Percentiles rank a stretch among this genome's conserved stretches.
Evolutionary conservation across 2,797 vertebrate genomes (phyloP).

Genomic region (Anguilla marmorata): DNA sequence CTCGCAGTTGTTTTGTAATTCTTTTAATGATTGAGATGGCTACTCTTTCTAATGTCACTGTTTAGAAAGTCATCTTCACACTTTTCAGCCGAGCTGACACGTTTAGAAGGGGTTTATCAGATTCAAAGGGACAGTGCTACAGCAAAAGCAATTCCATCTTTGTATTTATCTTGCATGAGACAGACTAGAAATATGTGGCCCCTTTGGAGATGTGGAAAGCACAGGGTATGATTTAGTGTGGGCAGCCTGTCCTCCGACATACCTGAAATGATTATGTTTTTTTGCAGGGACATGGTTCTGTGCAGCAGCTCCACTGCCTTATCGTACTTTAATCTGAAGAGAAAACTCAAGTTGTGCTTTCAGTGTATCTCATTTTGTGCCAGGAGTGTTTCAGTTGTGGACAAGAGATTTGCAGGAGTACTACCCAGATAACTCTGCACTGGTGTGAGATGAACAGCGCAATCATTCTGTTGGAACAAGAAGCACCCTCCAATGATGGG

Average conservation of each 20-base stretch:
- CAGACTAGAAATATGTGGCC: conserved; percentile 8
- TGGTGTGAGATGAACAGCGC: conserved; percentile 38
- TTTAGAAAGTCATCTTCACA: conserved; percentile 44
- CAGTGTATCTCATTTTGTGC: conserved; percentile 16
- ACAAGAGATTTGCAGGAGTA: conserved; percentile 45
- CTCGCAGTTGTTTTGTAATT: conserved; percentile 53
- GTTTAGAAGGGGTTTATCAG: conserved; percentile 14
- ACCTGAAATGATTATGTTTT: conserved; percentile 23
- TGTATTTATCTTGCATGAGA: conserved; percentile 23
- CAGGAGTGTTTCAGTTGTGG: conserved; percentile 41
- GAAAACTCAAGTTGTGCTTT: conserved; percentile 46
- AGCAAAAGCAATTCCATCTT: conserved; percentile 22
- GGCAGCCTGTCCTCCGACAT: neutral
- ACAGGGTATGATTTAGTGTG: conserved; percentile 6
- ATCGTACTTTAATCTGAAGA: conserved; percentile 45
- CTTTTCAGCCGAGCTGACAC: conserved; percentile 5
- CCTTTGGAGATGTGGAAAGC: conserved; percentile 10
- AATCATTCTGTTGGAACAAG: conserved; percentile 43
- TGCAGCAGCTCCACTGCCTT: conserved; percentile 28
- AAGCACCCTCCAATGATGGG: conserved; percentile 44
- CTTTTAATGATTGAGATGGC: conserved; percentile 55
- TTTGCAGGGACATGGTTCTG: neutral
- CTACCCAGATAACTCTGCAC: conserved; percentile 39
- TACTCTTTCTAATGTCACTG: conserved; percentile 32
- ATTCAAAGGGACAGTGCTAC: conserved; percentile 6